Conservation (phyloP, 2,113 vertebrate species). For the Peromyscus polionotus region DNA sequence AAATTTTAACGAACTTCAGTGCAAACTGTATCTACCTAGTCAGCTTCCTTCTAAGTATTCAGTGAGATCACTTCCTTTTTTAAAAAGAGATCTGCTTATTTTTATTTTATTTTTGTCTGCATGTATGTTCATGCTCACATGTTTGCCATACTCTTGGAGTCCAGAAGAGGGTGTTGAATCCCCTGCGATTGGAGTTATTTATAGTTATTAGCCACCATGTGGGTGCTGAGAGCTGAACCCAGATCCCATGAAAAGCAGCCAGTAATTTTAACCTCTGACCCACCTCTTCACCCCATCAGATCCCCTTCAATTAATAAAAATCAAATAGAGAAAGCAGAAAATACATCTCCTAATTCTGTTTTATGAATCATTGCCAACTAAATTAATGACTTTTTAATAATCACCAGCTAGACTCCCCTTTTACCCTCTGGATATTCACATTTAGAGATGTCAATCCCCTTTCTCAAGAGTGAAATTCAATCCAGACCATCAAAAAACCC, state of each 20-base stretch:
- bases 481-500: no score
- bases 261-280: neutral
- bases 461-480: neutral
- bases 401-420: neutral
- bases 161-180: neutral
- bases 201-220: neutral
- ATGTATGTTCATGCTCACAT: neutral
- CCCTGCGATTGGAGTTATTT: neutral
- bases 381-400: neutral
- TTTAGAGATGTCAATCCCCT: neutral
- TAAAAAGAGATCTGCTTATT: neutral
- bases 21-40: slow-evolving; percentile 44
- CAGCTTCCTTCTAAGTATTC: slow-evolving; percentile 45
- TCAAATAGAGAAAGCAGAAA: slow-evolving; percentile 3
- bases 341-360: neutral
- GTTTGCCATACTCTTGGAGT: neutral
- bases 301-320: neutral
- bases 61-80: neutral
- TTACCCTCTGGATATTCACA: neutral
- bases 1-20: neutral
- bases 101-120: neutral
- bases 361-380: neutral
- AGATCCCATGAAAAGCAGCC: neutral
- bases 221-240: neutral
- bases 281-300: neutral